Percentiles rank a stretch among this genome's conserved stretches.
These are phyloP conservation scores for Eupithecia centaureata DNA, from an alignment of 2,888 invertebrate genomes.

Conservation along the genomic window DNA sequence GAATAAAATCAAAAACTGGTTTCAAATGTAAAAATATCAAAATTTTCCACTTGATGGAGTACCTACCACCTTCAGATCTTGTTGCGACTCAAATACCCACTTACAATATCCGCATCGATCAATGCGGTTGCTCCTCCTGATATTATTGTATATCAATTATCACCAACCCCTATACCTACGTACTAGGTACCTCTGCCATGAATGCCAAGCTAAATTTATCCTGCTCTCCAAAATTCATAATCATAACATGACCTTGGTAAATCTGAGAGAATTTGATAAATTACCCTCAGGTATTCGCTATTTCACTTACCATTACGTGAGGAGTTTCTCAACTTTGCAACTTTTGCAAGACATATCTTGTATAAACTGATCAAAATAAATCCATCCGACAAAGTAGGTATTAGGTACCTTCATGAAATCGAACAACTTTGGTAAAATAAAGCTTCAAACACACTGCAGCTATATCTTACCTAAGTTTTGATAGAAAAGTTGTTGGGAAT, in stretches of 20 bases:
- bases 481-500: neutral
- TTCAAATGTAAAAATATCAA: too few relatives aligned
- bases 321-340: slow-evolving; percentile 1
- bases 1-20: too few relatives aligned
- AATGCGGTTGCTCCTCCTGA: neutral
- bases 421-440: neutral
- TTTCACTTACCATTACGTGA: slow-evolving; percentile 23
- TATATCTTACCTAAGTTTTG: neutral
- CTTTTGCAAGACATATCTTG: slow-evolving; percentile 2
- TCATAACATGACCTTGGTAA: neutral
- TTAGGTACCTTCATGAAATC: slow-evolving; percentile 13
- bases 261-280: slow-evolving; percentile 5
- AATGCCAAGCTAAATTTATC: neutral
- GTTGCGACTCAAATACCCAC: too few relatives aligned
- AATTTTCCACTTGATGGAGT: too few relatives aligned
- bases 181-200: neutral
- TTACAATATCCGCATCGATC: neutral
- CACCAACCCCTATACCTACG: neutral
- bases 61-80: too few relatives aligned
- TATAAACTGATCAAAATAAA: slow-evolving; percentile 16
- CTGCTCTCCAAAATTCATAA: neutral
- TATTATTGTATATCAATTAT: too few relatives aligned
- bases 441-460: slow-evolving; percentile 6
- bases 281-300: slow-evolving; percentile 11
- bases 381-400: slow-evolving; percentile 20